Base-by-base conservation (phyloP, 2,797 vertebrate genomes). In the Acanthurus tractus region DNA sequence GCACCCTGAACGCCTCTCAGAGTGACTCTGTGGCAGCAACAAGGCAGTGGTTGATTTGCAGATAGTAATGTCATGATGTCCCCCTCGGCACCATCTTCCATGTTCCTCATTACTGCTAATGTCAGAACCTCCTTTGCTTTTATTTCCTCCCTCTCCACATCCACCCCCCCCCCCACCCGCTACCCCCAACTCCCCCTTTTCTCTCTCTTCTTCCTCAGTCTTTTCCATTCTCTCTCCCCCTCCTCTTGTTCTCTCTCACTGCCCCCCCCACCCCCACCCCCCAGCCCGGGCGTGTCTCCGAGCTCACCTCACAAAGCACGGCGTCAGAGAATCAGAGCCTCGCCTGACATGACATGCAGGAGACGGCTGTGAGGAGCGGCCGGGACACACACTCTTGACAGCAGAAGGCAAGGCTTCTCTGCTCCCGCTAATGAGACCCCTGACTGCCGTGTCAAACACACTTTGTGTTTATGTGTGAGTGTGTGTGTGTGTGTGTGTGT, bases 21-120 rank as follows among this genome's bases (percentile, higher is more conserved):
- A 78, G 71, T 66, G 83, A 85, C 80, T 88, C 74, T 70, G 75
- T 52, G 68, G 83, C 84, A 80, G 66, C 83, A 83, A 88, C 85
- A 82, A 85, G 79, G 68, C 83, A 72, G 74, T 61, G 74, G 79
- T 89, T 90, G 90, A 92, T 91, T 88, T 91, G 85, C 86, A 90
- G 88, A 91, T 89, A 89, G 91, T 93, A 92, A 93, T 93, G 93
- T 94, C 89, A 91, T 87, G 87, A 89, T 92, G 90, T 91, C 88
- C 91, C 93, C 91, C 88, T 88, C 68, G 76, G 89, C 92, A 85
- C 76, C 83, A 79, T 90, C 82, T 86, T 87, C 83, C 89, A 91
- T 93, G 90, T 93, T 93, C 91, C 93, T 95, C 92, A 93, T 94
- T 94, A 94, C 86, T 61, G 90, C 70, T 92, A 92, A 93, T 93